Evolutionary conservation across 2,113 vertebrate genomes (phyloP).

Genomic region (Nibea albiflora): DNA sequence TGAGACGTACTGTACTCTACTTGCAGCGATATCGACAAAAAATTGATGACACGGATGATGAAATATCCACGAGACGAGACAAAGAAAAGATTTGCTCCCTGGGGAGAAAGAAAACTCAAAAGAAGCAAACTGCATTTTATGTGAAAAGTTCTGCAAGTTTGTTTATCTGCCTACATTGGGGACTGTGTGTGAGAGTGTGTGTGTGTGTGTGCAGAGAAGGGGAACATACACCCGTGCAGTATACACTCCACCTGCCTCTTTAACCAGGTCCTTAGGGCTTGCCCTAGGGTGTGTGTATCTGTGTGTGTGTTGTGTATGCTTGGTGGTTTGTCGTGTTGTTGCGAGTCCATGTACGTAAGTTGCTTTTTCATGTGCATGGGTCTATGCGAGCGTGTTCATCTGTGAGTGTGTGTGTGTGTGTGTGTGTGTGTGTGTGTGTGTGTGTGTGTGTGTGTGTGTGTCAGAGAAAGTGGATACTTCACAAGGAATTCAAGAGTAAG

Average conservation of each 20-base stretch:
- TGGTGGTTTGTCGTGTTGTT: constrained; percentile 44
- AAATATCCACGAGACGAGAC: background rate
- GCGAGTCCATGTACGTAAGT: constrained; percentile 52
- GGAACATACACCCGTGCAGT: constrained; percentile 4
- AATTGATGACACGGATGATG: background rate
- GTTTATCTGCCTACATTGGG: constrained; percentile 5
- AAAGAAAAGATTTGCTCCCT: background rate
- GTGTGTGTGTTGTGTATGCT: constrained; percentile 4
- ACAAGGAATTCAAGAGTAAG: constrained; percentile 67
- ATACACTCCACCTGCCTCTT: constrained; percentile 46
- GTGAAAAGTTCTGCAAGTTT: constrained; percentile 11
- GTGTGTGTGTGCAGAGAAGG: background rate
- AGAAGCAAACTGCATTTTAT: background rate
- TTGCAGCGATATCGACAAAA: background rate
- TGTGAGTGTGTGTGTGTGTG: too few species aligned
- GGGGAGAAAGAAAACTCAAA: background rate
- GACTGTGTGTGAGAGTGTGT: constrained; percentile 1
- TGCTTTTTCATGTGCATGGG: constrained; percentile 52
- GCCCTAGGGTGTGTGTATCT: constrained; percentile 20
- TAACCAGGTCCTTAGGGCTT: constrained; percentile 51
- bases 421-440: too few species aligned
- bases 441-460: too few species aligned
- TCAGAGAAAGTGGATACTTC: constrained; percentile 53
- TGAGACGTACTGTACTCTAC: background rate
- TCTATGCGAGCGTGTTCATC: background rate